Conservation (phyloP, 2,113 vertebrate genomes). For the Oceanodroma tethys region DNA sequence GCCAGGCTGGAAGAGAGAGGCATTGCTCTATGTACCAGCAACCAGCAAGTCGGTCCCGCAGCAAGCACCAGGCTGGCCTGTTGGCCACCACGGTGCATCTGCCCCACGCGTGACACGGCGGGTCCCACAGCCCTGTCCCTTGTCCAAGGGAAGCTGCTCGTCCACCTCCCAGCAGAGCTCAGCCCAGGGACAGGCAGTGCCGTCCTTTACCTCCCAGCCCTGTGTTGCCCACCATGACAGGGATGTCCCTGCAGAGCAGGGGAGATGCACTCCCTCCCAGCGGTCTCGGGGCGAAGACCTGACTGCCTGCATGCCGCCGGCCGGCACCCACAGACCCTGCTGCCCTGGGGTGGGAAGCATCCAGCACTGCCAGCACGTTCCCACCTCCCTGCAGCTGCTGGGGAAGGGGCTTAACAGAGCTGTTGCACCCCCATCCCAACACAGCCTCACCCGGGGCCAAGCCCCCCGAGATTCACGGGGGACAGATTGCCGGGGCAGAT, state of each 20-base stretch:
- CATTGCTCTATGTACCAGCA: rapidly evolving
- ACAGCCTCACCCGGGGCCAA: rapidly evolving
- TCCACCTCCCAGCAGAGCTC: neutral
- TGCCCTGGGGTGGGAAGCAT: neutral
- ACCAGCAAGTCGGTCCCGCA: rapidly evolving
- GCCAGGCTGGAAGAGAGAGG: neutral
- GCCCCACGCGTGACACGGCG: rapidly evolving
- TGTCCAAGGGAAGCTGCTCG: neutral
- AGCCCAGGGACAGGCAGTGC: neutral
- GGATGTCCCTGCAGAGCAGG: neutral
- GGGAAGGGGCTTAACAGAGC: neutral
- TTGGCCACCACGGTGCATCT: neutral
- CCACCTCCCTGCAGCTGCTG: neutral
- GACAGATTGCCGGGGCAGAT: neutral
- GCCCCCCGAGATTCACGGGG: rapidly evolving
- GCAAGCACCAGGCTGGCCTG: rapidly evolving
- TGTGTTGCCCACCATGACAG: neutral
- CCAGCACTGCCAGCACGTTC: neutral
- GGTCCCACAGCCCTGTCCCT: neutral
- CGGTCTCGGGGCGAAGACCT: rapidly evolving
- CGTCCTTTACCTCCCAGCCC: neutral
- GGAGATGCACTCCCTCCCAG: neutral
- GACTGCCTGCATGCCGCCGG: neutral
- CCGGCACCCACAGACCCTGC: neutral
- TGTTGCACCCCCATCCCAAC: neutral